Evolutionary conservation across 64 coral and sea anemone genomes (phyloP).

Genomic region (Montipora capricornis): DNA sequence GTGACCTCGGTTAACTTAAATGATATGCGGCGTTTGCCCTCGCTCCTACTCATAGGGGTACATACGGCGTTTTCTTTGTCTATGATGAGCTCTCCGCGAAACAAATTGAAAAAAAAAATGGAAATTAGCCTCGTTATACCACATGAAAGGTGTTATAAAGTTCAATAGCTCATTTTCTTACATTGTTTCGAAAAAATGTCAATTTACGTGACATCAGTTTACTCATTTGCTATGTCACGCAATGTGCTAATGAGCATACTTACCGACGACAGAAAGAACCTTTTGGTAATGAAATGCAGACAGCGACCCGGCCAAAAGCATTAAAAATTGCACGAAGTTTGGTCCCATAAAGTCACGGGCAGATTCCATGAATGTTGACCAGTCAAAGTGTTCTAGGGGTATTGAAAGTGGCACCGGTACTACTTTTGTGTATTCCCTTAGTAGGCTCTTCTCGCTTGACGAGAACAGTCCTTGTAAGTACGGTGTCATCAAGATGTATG

Average conservation of each 20-base stretch:
- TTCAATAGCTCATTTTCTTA: no score
- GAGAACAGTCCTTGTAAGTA: background rate
- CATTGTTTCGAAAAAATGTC: no score
- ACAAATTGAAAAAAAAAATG: no score
- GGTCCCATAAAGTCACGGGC: background rate
- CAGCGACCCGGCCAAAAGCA: background rate
- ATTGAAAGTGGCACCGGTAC: background rate
- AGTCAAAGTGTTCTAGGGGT: background rate
- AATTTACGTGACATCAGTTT: no score
- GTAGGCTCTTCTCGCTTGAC: background rate
- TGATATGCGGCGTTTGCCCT: no score
- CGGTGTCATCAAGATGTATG: slow-evolving; percentile 31
- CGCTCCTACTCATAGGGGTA: no score
- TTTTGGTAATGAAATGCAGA: slow-evolving; percentile 23
- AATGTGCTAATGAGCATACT: background rate
- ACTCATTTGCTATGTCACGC: no score
- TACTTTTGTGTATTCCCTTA: background rate
- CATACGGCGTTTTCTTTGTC: no score
- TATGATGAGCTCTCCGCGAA: no score
- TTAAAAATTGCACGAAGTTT: background rate
- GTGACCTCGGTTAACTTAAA: no score
- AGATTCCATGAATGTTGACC: background rate
- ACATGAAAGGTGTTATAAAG: no score
- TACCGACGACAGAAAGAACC: background rate
- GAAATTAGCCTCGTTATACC: no score